Evolutionary conservation across 2,888 invertebrate species (phyloP).

Genomic region (Archaeoteleia sp.): DNA sequence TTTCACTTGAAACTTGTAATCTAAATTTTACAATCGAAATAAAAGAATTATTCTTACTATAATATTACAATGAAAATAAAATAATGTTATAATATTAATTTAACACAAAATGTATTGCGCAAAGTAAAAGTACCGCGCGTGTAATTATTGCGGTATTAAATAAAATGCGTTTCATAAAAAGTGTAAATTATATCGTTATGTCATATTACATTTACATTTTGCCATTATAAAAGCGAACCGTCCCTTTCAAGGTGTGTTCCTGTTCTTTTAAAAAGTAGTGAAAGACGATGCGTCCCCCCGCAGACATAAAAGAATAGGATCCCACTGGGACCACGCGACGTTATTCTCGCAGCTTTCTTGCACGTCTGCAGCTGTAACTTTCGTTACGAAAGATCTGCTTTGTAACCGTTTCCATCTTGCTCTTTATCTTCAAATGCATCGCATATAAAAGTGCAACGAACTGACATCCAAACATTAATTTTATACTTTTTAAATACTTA

Average conservation of each 20-base stretch:
- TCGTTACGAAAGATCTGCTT: constrained; percentile 15
- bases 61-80: no score
- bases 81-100: no score
- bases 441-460: constrained; percentile 10
- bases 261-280: constrained; percentile 24
- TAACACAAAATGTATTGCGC: no score
- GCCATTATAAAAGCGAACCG: constrained; percentile 18
- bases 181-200: constrained; percentile 27
- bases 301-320: constrained; percentile 31
- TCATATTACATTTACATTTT: constrained; percentile 22
- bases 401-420: constrained; percentile 24
- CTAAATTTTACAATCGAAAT: no score
- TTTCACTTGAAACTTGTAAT: no score
- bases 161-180: constrained; percentile 24
- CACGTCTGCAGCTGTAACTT: constrained; percentile 32
- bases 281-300: constrained; percentile 28
- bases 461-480: constrained; percentile 1
- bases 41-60: no score
- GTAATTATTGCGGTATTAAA: no score
- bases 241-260: constrained; percentile 26
- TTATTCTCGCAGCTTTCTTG: constrained; percentile 31
- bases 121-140: no score
- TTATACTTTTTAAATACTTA: no score
- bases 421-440: constrained; percentile 13
- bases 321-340: constrained; percentile 42